Base-by-base conservation (phyloP, 1,140 invertebrate species). In the Hermetia illucens region DNA sequence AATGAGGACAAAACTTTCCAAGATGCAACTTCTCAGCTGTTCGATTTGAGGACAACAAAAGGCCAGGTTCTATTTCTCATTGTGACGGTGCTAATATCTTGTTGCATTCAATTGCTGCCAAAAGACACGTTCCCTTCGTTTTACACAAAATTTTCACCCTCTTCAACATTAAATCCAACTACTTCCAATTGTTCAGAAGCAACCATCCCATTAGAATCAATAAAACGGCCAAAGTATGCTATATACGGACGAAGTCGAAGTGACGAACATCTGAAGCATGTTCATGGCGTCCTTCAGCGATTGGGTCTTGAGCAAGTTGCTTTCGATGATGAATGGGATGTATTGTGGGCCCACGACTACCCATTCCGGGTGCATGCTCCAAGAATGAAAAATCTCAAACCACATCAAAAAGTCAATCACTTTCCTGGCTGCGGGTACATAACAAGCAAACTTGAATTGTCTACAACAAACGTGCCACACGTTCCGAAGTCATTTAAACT, bases 361-460 rank as follows among this genome's bases (percentile, higher is more conserved):
- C 91, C 90, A 3, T 95, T 93, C 52, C 65, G 68, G 29, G 61
- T 58, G 1, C 64, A 74, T 19, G 52, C 70, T 0, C 55, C 69
- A 42, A 31, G 65, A 16, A 51, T 87, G 9, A 70, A 64, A 39
- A 69, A 69, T 46, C 53, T 92, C 12, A 75, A 77, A 48, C 50
- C 69, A 5, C 63, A 85, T 63, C 88, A 93, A 53, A 78, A 69
- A 52, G 79, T 97, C 0, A 98, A 97, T 58, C 90, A 97, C 60
- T 88, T 94, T 53, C 93, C 93, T 3, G 93, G 91, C 1, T 87
- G 85, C 38, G 92, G 92, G 1, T 94, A 77, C 49, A 82, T 96
- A 31, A 95, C 91, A 1, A 94, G 90, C 50, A 98, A 98, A 69
- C 87, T 91, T 5, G 83, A 83, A 53, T 65, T 97, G 21, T 87